Evolutionary conservation across 2,888 invertebrate species (phyloP).

Genomic region (Deilephila porcellus): DNA sequence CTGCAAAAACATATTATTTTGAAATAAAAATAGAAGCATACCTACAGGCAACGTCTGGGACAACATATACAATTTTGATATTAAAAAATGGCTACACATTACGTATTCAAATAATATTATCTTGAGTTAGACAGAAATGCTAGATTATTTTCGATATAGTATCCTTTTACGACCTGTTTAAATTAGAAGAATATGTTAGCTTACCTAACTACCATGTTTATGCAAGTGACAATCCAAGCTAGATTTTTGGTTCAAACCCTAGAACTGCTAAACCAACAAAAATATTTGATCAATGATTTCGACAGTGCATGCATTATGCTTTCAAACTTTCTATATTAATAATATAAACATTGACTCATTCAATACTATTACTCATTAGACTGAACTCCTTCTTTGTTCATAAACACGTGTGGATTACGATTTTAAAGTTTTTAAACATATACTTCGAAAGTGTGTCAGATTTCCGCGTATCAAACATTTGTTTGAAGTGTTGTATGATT

Average conservation of each 20-base stretch:
- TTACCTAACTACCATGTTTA: neutral
- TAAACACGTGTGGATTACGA: conserved; percentile 3
- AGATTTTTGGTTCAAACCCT: too few species aligned
- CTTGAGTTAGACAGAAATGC: too few species aligned
- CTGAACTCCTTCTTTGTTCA: neutral
- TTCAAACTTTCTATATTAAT: conserved; percentile 8
- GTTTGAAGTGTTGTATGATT: conserved; percentile 20
- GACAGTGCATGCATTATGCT: too few species aligned
- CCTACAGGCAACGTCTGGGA: too few species aligned
- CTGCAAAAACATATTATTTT: neutral
- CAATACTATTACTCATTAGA: neutral
- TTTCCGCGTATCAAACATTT: neutral
- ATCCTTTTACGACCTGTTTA: too few species aligned
- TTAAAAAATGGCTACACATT: too few species aligned
- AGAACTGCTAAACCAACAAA: neutral
- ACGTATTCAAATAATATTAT: too few species aligned
- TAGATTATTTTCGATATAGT: too few species aligned
- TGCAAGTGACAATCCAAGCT: too few species aligned
- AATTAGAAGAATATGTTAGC: too few species aligned
- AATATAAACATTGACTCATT: conserved; percentile 22
- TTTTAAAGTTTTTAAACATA: conserved; percentile 7
- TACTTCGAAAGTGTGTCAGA: conserved; percentile 7
- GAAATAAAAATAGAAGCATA: neutral
- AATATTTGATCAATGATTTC: too few species aligned
- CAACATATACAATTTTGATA: too few species aligned